Evolutionary conservation across 37 sponge, comb jelly and placozoan genomes (phyloP).

Genomic region (Chondrosia reniformis): DNA sequence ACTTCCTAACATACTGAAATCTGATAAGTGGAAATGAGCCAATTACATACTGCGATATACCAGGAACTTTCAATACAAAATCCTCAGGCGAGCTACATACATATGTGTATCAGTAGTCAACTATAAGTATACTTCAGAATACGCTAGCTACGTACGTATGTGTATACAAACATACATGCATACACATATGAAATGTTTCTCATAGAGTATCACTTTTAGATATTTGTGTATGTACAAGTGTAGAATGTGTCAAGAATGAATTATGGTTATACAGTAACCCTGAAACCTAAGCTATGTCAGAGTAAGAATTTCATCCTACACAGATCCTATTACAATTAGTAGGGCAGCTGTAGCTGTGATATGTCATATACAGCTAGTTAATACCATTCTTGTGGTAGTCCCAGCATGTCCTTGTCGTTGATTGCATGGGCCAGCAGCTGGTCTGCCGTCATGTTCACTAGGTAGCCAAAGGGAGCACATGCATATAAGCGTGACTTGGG

Average conservation of each 20-base stretch:
- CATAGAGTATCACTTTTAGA: too few species aligned
- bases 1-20: constrained; percentile 51
- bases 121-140: background rate
- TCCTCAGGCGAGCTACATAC: constrained; percentile 6
- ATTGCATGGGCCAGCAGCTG: constrained; percentile 32
- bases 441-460: constrained; percentile 48
- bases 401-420: constrained; percentile 24
- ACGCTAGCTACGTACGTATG: background rate
- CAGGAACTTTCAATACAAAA: constrained; percentile 65
- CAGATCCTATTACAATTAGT: too few species aligned
- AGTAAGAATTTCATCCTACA: too few species aligned
- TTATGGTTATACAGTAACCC: too few species aligned
- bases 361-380: background rate
- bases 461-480: background rate
- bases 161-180: background rate
- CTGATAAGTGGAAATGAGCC: constrained; percentile 41
- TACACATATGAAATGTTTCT: background rate
- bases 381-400: constrained; percentile 46
- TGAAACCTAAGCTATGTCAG: too few species aligned
- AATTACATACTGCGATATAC: constrained; percentile 43
- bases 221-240: too few species aligned
- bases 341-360: too few species aligned
- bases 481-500: too few species aligned
- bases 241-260: too few species aligned
- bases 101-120: background rate